Conservation (phyloP, 1,140 invertebrate genomes). For the Phenacoccus solenopsis region DNA sequence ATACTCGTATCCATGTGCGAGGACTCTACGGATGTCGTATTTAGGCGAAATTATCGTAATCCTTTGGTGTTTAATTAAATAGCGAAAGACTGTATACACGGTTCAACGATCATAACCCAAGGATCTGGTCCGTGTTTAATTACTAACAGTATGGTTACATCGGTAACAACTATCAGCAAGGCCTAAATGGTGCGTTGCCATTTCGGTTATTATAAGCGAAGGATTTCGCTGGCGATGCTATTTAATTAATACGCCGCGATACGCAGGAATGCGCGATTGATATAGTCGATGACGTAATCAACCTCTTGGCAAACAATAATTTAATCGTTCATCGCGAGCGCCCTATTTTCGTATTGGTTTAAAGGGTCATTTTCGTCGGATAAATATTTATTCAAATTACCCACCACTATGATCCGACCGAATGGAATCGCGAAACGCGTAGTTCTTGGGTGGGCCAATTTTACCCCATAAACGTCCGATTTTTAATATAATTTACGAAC, state of each 20-base stretch:
- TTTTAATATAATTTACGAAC: not conserved
- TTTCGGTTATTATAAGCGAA: too few species aligned
- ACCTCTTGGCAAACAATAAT: not conserved
- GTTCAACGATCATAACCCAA: too few species aligned
- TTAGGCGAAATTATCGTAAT: too few species aligned
- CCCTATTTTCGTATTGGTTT: not conserved
- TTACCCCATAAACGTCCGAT: not conserved
- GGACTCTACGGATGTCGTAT: too few species aligned
- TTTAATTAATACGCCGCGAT: not conserved
- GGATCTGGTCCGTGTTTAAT: too few species aligned
- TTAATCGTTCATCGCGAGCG: not conserved
- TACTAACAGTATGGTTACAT: too few species aligned
- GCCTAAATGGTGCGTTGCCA: too few species aligned
- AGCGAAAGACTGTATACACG: too few species aligned
- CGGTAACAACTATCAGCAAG: too few species aligned
- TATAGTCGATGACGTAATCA: not conserved
- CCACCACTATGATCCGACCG: not conserved
- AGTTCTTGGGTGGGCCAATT: not conserved
- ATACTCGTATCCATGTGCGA: too few species aligned
- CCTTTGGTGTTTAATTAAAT: too few species aligned
- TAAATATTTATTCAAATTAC: not conserved
- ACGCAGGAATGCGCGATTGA: not conserved
- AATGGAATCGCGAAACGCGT: not conserved
- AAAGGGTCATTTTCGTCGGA: not conserved
- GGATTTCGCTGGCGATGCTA: not conserved